Percentiles rank a stretch among this genome's conserved stretches.
phyloP scores from a whole-genome alignment of 2,888 invertebrate species.

The Agonum fuliginosum region DNA sequence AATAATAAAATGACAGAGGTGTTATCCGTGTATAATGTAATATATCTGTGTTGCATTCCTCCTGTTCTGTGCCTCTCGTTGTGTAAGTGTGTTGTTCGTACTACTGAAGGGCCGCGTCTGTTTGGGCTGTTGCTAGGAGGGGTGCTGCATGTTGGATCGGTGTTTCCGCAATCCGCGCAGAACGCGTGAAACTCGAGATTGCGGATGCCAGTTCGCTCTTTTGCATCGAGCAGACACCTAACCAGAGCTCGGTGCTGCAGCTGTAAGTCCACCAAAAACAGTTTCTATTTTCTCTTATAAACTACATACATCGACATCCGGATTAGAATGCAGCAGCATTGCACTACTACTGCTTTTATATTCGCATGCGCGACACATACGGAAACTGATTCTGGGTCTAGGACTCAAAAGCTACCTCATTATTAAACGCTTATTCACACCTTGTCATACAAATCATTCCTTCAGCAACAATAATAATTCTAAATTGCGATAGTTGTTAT shows the following conservation, averaged over 20 bases:
- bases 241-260: constrained; percentile 66
- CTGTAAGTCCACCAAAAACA: constrained; percentile 54
- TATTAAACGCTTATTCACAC: no score
- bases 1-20: no score
- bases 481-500: no score
- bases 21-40: not conserved
- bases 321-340: constrained; percentile 21
- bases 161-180: constrained; percentile 91
- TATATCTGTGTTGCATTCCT: not conserved
- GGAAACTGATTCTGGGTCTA: no score
- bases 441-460: no score
- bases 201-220: constrained; percentile 93
- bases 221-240: constrained; percentile 88
- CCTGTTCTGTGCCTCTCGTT: constrained; percentile 3
- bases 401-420: no score
- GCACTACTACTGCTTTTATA: constrained; percentile 12
- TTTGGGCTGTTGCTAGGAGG: constrained; percentile 74
- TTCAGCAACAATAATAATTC: no score
- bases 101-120: constrained; percentile 40
- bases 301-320: constrained; percentile 6
- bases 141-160: constrained; percentile 91
- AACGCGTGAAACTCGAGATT: constrained; percentile 85
- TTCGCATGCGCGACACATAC: no score
- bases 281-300: constrained; percentile 34
- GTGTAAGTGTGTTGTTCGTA: constrained; percentile 19